phyloP scores from a whole-genome alignment of 2,888 invertebrate genomes.

The Agonopterix alstromeriana region DNA sequence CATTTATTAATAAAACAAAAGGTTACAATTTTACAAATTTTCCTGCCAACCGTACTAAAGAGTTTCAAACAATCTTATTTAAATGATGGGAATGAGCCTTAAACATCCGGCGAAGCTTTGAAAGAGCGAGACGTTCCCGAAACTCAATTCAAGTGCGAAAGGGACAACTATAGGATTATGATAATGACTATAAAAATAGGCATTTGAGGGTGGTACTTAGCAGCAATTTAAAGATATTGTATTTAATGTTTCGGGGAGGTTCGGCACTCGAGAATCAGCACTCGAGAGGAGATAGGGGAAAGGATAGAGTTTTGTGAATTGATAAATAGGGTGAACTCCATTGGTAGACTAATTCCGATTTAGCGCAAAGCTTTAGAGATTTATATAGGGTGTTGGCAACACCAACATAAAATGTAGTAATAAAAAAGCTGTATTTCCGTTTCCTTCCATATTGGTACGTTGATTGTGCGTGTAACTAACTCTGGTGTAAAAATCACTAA shows the following conservation, averaged over 20 bases:
- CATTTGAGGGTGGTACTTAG: constrained; percentile 71
- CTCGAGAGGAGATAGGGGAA: constrained; percentile 25
- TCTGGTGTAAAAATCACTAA: too few species aligned
- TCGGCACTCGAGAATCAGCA: constrained; percentile 29
- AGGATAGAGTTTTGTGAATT: constrained; percentile 57
- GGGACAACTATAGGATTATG: constrained; percentile 51
- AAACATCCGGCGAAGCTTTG: constrained; percentile 50
- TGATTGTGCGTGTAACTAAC: too few species aligned
- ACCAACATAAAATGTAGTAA: too few species aligned
- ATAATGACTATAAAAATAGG: constrained; percentile 68
- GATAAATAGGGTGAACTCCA: constrained; percentile 56
- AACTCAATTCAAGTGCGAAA: constrained; percentile 20
- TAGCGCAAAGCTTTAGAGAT: too few species aligned
- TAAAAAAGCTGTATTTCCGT: too few species aligned
- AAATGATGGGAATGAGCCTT: constrained; percentile 58
- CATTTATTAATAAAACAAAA: too few species aligned
- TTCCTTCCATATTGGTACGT: too few species aligned
- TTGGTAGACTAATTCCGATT: neutral
- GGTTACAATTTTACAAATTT: too few species aligned
- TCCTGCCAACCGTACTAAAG: constrained; percentile 25
- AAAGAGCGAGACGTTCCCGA: constrained; percentile 25
- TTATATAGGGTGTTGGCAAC: too few species aligned
- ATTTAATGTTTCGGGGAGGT: constrained; percentile 60
- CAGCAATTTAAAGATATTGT: constrained; percentile 74
- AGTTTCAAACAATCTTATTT: constrained; percentile 50